These are phyloP conservation scores for Atrina japonica DNA, from an alignment of 2,888 invertebrate genomes.

Conservation along the genomic window DNA sequence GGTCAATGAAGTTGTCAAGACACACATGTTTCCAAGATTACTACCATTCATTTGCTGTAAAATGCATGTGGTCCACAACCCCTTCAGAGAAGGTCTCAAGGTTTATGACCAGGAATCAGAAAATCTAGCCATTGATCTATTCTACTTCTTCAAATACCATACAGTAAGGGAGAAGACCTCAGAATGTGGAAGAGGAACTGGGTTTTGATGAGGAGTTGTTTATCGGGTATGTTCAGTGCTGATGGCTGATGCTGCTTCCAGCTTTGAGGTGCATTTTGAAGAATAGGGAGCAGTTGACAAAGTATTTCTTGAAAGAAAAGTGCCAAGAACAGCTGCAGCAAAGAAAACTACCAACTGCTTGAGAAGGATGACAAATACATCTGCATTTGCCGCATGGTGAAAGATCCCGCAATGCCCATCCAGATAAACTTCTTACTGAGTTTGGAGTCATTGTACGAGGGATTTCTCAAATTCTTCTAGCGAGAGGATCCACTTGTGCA, in stretches of 20 bases:
- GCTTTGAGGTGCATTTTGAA: slow-evolving; percentile 43
- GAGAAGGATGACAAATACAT: too few species aligned
- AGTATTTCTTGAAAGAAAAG: slow-evolving; percentile 45
- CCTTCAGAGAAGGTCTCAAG: slow-evolving; percentile 43
- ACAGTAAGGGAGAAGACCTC: slow-evolving; percentile 52
- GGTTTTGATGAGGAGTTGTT: slow-evolving; percentile 48
- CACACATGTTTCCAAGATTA: slow-evolving; percentile 32
- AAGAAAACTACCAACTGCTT: too few species aligned
- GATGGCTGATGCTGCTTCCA: slow-evolving; percentile 50
- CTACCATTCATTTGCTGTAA: slow-evolving; percentile 46
- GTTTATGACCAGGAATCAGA: slow-evolving; percentile 43
- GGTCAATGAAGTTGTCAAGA: slow-evolving; percentile 37
- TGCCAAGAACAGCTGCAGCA: too few species aligned
- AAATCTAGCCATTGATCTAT: slow-evolving; percentile 48
- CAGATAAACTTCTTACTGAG: slow-evolving; percentile 5
- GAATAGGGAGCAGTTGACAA: slow-evolving; percentile 34
- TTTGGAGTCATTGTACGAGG: slow-evolving; percentile 34
- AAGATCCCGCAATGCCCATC: neutral
- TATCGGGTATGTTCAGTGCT: slow-evolving; percentile 44
- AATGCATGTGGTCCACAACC: slow-evolving; percentile 49
- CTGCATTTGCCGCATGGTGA: too few species aligned
- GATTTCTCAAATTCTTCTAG: slow-evolving; percentile 43
- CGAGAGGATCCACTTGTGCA: slow-evolving; percentile 43
- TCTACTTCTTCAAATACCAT: slow-evolving; percentile 47
- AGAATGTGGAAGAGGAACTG: slow-evolving; percentile 23